Conservation (phyloP, 92 coral and sea anemone genomes). For the Micromussa lordhowensis region DNA sequence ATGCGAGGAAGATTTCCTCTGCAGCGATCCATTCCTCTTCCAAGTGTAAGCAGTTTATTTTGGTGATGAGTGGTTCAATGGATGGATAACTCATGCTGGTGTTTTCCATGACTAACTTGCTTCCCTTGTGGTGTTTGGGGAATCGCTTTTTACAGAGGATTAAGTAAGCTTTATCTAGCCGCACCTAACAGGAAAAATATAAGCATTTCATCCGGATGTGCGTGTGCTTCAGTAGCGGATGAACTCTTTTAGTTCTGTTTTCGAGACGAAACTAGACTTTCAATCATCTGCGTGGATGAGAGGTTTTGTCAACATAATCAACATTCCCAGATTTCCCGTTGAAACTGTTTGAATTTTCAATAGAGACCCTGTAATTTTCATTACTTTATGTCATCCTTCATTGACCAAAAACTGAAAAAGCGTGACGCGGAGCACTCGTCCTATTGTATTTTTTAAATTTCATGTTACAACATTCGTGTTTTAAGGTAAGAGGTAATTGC, state of each 20-base stretch:
- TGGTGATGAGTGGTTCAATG: not conserved
- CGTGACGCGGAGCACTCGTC: not conserved
- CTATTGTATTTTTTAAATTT: not conserved
- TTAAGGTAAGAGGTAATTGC: not conserved
- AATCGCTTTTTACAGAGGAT: not conserved
- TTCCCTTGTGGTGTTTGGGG: not conserved
- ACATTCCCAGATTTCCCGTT: not conserved
- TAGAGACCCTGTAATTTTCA: not conserved
- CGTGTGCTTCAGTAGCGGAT: not conserved
- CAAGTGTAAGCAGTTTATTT: slow-evolving; percentile 24
- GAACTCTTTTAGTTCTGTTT: not conserved
- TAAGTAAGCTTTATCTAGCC: not conserved
- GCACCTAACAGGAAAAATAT: not conserved
- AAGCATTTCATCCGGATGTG: not conserved
- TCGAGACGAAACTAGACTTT: not conserved
- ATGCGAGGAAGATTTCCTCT: not conserved
- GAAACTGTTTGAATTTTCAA: not conserved
- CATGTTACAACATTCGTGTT: not conserved
- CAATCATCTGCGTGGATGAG: not conserved
- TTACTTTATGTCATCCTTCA: not conserved
- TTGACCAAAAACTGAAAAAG: no score
- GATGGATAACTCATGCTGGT: not conserved
- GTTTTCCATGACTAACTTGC: slow-evolving; percentile 10
- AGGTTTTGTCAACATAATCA: not conserved
- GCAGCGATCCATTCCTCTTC: slow-evolving; percentile 21